Percentiles rank a stretch among this genome's conserved stretches.
Conservation (phyloP, 1,140 invertebrate species). For the Atta cephalotes region DNA sequence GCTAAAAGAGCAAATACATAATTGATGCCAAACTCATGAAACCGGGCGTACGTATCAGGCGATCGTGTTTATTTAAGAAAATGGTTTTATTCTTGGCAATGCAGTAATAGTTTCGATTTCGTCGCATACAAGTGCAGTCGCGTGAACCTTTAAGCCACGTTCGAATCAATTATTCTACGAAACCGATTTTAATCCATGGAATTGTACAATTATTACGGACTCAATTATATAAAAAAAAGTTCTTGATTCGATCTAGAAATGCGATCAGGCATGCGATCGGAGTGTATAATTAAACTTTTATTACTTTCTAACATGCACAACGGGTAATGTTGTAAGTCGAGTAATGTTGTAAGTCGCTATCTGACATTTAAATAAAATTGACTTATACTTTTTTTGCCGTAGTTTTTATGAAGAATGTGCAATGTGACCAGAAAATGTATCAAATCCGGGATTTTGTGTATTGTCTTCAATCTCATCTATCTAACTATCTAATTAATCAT, state of each 20-base stretch:
- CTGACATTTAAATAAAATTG: constrained; percentile 19
- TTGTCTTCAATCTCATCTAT: background rate
- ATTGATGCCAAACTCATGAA: constrained; percentile 1
- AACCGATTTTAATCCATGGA: background rate
- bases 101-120: background rate
- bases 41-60: constrained; percentile 3
- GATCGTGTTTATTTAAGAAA: background rate
- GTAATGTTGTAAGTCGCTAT: background rate
- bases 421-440: constrained; percentile 4
- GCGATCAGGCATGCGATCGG: constrained; percentile 7
- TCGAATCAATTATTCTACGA: background rate
- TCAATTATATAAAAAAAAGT: background rate
- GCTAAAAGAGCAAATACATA: constrained; percentile 12
- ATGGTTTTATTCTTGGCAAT: background rate
- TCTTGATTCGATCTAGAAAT: background rate
- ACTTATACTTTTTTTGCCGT: background rate
- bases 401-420: background rate
- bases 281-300: background rate
- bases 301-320: background rate
- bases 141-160: background rate
- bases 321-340: background rate
- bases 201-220: background rate
- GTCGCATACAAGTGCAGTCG: background rate
- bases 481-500: background rate
- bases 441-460: background rate